Conservation (phyloP, 2,888 invertebrate genomes). For the Tipula unca region DNA sequence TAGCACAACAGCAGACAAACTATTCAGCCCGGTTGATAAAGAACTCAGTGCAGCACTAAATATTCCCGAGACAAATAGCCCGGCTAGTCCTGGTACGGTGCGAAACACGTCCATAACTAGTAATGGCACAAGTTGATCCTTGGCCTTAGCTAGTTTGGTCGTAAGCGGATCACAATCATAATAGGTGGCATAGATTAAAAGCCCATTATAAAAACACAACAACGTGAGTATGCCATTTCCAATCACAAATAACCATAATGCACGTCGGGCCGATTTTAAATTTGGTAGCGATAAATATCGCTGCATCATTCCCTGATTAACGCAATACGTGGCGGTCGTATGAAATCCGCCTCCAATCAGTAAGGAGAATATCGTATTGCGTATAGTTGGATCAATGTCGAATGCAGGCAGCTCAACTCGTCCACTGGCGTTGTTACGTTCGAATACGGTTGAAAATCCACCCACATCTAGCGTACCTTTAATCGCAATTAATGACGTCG, state of each 20-base stretch:
- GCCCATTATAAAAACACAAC: neutral
- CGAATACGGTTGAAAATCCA: no score
- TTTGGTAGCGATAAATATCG: conserved; percentile 69
- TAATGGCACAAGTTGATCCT: conserved; percentile 74
- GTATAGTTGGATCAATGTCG: conserved; percentile 66
- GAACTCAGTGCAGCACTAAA: neutral
- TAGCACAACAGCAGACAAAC: neutral
- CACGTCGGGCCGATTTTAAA: conserved; percentile 36
- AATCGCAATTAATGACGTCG: no score
- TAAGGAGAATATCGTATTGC: conserved; percentile 70
- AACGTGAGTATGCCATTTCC: conserved; percentile 40
- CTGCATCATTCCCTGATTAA: conserved; percentile 81
- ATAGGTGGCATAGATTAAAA: neutral
- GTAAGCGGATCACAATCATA: conserved; percentile 66
- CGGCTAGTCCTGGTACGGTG: conserved; percentile 69
- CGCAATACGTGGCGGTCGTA: conserved; percentile 65
- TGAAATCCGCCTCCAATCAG: conserved; percentile 66
- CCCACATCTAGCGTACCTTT: no score
- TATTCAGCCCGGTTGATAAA: neutral
- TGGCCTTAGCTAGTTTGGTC: conserved; percentile 64
- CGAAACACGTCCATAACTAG: conserved; percentile 78
- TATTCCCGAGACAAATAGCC: conserved; percentile 69
- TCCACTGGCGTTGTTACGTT: no score
- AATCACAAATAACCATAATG: conserved; percentile 53
- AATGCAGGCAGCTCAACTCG: conserved; percentile 51